Percentiles rank a stretch among this genome's conserved stretches.
Conservation (phyloP, 2,113 vertebrate species). For the Callaeas wilsoni region DNA sequence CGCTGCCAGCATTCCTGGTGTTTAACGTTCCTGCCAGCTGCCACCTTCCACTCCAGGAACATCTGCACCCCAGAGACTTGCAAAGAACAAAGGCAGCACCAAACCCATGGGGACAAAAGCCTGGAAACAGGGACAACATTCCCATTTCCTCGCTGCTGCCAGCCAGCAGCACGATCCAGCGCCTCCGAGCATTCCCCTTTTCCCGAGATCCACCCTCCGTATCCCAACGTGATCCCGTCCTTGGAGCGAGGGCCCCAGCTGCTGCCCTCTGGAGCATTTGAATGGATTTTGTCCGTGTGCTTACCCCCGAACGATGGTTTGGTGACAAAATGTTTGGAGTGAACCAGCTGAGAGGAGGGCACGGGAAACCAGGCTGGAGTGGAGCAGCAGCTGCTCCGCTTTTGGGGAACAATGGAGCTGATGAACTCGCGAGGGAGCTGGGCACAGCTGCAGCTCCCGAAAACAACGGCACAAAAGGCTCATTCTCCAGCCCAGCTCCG, state of each 20-base stretch:
- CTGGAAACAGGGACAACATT: not conserved
- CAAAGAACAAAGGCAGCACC: not conserved
- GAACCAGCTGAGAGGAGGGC: constrained; percentile 27
- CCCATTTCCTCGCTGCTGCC: not conserved
- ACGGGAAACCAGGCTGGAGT: constrained; percentile 1
- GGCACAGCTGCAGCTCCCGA: constrained; percentile 42
- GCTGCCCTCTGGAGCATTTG: not conserved
- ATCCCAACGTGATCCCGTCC: not conserved
- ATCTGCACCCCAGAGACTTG: not conserved
- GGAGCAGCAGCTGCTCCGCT: constrained; percentile 57
- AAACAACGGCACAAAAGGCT: not conserved
- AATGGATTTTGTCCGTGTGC: not conserved
- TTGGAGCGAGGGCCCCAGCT: not conserved
- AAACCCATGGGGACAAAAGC: fast-evolving
- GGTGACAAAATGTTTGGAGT: constrained; percentile 40
- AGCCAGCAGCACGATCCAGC: too few species aligned
- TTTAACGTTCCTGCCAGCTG: not conserved
- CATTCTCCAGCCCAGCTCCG: not conserved
- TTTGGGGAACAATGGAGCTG: constrained; percentile 51
- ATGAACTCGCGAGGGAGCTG: not conserved
- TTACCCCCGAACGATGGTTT: not conserved
- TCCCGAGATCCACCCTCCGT: fast-evolving
- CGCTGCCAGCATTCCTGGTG: not conserved
- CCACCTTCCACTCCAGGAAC: not conserved
- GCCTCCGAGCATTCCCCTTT: not conserved